Evolutionary conservation across 2,888 invertebrate genomes (phyloP), one percentile per base, ranked within the genome.

Genomic region (Octonoba sinensis): DNA sequence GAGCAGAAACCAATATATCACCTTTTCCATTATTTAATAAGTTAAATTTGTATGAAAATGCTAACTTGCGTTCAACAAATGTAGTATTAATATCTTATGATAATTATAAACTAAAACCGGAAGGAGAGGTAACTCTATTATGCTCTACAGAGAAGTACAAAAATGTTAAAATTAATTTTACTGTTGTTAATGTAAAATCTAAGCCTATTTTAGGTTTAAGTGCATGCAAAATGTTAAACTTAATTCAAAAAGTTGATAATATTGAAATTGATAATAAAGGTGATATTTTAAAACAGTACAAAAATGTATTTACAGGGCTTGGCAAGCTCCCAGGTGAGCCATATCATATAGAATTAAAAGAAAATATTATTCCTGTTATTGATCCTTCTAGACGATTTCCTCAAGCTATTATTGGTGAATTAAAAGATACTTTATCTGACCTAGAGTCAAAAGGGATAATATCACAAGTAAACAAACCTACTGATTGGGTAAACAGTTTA

Each of bases 31-130:
- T n/a, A n/a, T n/a, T n/a, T n/a, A n/a, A n/a, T n/a, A n/a, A n/a
- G n/a, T n/a, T n/a, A n/a, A n/a, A n/a, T n/a, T n/a, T n/a, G n/a
- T n/a, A n/a, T n/a, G n/a, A n/a, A n/a, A n/a, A n/a, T n/a, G n/a
- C n/a, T n/a, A 18, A 57, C 3, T 20, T 57, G 3, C 36, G 22
- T 11, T 3, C 11, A 20, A 51, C 64, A 51, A 22, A 65, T 65
- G 16, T 46, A 11, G 27, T 54, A 13, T 75, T 75, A 47, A 44
- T 59, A 16, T 18, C 74, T 12, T 74, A 74, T 65, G 74, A 44
- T 3, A 74, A 74, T 56, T 15, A 22, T 66, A 74, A 46, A 18
- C 20, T 65, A 20, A 65, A 66, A 24, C 65, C 56, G 16, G 20
- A 22, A 13, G 65, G 46, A 6, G 11, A 1, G 46, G 22, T 15